These are phyloP conservation scores for Danio albolineatus DNA, from an alignment of 2,797 vertebrate genomes.

Conservation along the genomic window DNA sequence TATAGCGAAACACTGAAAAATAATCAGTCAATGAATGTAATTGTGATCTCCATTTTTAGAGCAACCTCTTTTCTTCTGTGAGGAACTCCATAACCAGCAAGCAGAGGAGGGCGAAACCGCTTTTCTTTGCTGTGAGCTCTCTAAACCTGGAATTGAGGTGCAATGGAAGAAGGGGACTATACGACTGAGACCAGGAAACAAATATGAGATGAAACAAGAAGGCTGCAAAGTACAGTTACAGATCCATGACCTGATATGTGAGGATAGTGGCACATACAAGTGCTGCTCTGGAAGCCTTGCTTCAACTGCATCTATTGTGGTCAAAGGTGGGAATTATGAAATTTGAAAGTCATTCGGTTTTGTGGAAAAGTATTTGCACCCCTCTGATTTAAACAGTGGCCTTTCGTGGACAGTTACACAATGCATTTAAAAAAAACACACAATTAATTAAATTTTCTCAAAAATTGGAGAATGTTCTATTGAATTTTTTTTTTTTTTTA, in stretches of 20 bases:
- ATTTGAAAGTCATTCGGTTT: background rate
- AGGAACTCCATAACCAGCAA: constrained; percentile 67
- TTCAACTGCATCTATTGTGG: constrained; percentile 73
- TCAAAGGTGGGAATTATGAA: constrained; percentile 72
- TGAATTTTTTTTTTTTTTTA: background rate
- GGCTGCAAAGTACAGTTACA: constrained; percentile 70
- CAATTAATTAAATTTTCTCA: background rate
- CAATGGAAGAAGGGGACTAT: constrained; percentile 79
- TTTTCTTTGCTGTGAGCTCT: constrained; percentile 68
- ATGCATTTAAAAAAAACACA: background rate
- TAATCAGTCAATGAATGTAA: background rate
- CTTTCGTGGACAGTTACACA: background rate
- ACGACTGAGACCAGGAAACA: constrained; percentile 74
- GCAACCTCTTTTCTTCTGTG: constrained; percentile 68
- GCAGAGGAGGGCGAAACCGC: constrained; percentile 66
- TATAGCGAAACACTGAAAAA: background rate
- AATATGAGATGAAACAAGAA: constrained; percentile 75
- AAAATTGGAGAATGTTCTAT: background rate
- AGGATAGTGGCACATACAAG: constrained; percentile 77
- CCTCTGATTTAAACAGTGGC: background rate
- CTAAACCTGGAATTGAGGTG: constrained; percentile 58
- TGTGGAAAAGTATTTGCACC: background rate
- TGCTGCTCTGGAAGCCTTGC: constrained; percentile 75
- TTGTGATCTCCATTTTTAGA: constrained; percentile 41
- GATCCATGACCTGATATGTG: constrained; percentile 70